Evolutionary conservation across 1,140 invertebrate genomes (phyloP), one percentile per base, ranked within the genome.

Genomic region (Penaeus japonicus): DNA sequence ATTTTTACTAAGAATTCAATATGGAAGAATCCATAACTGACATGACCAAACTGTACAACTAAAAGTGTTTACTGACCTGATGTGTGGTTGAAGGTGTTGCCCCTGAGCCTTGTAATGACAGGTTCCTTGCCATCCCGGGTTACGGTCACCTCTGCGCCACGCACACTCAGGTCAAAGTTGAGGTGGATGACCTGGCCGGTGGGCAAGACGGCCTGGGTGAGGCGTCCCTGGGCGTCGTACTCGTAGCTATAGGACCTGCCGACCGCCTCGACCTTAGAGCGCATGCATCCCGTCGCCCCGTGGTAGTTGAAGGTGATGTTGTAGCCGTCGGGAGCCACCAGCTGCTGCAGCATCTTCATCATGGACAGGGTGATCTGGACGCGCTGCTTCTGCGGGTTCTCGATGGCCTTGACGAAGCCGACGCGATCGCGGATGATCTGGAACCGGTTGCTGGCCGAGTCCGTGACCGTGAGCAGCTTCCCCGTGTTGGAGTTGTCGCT

Each of bases 401-500:
- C 90, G 83, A 90, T 90, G 22, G 88, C 85, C 4, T 77, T 90
- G 7, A 89, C 88, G 18, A 88, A 79, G 22, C 87, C 88, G 35
- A 81, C 89, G 91, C 97, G 97, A 92, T 98, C 97, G n/a, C 98
- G 93, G 10, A 98, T 93, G 24, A 99, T 93, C 93, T 97, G 97
- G 24, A 95, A 95, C 93, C 98, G 98, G 91, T 98, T 98, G 4
- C 96, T 96, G 18, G 97, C 96, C 0, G 97, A 96, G 92, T 99
- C 98, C 0, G 97, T 97, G 0, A 99, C 96, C 0, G 96, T 97
- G 90, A 96, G 97, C 5, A 99, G 93, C 92, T 98, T 98, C 0
- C 98, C 98, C 91, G 98, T 98, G 89, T 97, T 98, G 0, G 97
- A 98, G 91, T 98, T 98, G 0, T 98, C 97, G 90, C 97, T 99